Base-by-base conservation (phyloP, 64 coral and sea anemone genomes). In the Stylophora pistillata region DNA sequence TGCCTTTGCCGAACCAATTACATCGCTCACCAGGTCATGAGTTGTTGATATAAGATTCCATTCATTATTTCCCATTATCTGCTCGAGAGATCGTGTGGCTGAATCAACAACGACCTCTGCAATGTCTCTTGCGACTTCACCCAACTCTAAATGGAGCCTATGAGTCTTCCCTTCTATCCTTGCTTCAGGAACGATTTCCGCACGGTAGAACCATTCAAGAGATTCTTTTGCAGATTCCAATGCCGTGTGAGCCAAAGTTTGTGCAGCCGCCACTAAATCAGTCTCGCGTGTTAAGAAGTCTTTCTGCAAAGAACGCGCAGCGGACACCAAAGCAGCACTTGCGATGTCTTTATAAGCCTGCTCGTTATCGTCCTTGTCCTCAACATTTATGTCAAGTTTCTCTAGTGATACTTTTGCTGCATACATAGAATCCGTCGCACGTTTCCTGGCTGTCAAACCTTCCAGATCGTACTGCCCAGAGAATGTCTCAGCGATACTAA, bases 1-100 rank as follows among this genome's bases (percentile, higher is more conserved):
- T 17, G 79, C 88, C 78, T 88, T 88, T 30, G 86, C 86, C n/a
- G 91, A 93, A 52, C 83, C 53, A 64, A 93, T 25, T 6, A 93
- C 91, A 41, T 85, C 86, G 17, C 25, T 74, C 5, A 88, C 86
- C 20, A 93, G 41, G 4, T 77, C 41, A 21, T 78, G 73, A 10
- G 71, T 66, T 26, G 86, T 69, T 17, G 61, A 78, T 23, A 62
- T 73, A 7, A 93, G 60, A 31, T 93, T 57, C 70, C 82, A 56
- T 18, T 93, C 78, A 9, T 88, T 75, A 41, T 93, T 56, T 9
- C 16, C 77, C 25, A 68, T 16, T 13, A 74, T 41, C 53, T 78
- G 71, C 56, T 70, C 47, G 18, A 88, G 86, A 9, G 86, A 88
- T 58, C 72, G 7, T 23, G 71, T 73, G 4, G 86, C 78, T 60